Conservation (phyloP, 2,113 vertebrate genomes). For the Indicator indicator region DNA sequence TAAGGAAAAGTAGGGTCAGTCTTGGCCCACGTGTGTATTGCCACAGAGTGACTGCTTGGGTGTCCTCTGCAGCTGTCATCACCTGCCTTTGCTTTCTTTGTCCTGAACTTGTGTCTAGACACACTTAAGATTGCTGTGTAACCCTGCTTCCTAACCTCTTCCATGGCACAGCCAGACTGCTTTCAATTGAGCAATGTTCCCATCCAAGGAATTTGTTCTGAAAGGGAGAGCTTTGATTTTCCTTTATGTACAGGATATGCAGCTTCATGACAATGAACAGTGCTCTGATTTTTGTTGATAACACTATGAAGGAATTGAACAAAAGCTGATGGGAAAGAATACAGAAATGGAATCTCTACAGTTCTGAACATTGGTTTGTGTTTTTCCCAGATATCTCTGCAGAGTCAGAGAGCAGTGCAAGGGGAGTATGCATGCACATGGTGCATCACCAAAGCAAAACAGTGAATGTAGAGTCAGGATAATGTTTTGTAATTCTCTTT, state of each 20-base stretch:
- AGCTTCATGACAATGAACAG: neutral
- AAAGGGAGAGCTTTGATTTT: neutral
- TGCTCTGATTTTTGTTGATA: neutral
- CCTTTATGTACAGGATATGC: neutral
- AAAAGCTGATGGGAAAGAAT: neutral
- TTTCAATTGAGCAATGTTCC: neutral
- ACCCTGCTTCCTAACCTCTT: neutral
- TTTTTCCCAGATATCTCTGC: neutral
- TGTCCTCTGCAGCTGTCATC: neutral
- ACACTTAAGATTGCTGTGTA: neutral
- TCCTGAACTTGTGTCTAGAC: neutral
- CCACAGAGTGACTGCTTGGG: neutral
- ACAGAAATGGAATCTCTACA: neutral
- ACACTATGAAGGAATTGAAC: neutral
- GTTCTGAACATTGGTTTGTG: neutral
- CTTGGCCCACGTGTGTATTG: neutral
- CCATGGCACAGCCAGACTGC: neutral
- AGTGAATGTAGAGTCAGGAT: neutral
- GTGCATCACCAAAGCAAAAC: too few species aligned
- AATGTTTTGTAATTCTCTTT: slow-evolving; percentile 8
- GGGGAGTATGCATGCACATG: neutral
- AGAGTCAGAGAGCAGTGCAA: neutral
- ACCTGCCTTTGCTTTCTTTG: slow-evolving; percentile 1
- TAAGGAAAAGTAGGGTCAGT: neutral
- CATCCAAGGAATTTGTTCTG: neutral